Base-by-base conservation (phyloP, 2,797 vertebrate genomes). In the Cuniculus paca region DNA sequence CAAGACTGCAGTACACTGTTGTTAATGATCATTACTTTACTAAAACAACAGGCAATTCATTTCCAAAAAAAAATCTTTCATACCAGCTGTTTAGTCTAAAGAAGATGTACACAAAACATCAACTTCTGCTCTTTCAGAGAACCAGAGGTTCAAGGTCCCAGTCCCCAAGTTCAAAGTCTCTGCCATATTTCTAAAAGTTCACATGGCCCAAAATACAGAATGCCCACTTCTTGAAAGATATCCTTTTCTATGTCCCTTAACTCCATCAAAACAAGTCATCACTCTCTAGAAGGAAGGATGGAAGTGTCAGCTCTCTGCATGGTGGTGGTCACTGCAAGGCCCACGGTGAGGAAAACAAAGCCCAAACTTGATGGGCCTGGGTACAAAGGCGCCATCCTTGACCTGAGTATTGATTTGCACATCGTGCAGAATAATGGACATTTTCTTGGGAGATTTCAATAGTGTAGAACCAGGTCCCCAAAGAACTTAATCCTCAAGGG, bases 401-500 rank as follows among this genome's bases (percentile, higher is more conserved):
- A 81, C n/a, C 80, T 83, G 39, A 39, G 31, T 50, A n/a, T 50
- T 56, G 77, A 68, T 39, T 91, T 45, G 72, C 54, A 60, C 24
- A 63, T 13, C 52, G 17, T 22, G 52, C n/a, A 95, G 48, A 58
- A 45, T 52, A 90, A 85, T 8, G 7, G n/a, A 81, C 20, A 19
- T 74, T 88, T 87, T 85, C 52, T 75, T 78, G 26, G 52, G 24
- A 58, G 10, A 60, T 72, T 94, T 90, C 28, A 34, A 10, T 65
- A 50, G 58, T 52, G 92, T 83, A 91, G 42, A 93, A 39, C 6
- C 81, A 88, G 36, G 1, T 92, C 94, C 61, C 95, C 14, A 68
- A 90, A 94, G 93, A 79, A 92, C 10, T n/a, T 61, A 88, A 95
- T 52, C 7, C 78, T 88, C 93, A 92, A 50, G 85, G 61, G 85